Base-by-base conservation (phyloP, 2,888 invertebrate genomes). In the Sphaerophoria taeniata region DNA sequence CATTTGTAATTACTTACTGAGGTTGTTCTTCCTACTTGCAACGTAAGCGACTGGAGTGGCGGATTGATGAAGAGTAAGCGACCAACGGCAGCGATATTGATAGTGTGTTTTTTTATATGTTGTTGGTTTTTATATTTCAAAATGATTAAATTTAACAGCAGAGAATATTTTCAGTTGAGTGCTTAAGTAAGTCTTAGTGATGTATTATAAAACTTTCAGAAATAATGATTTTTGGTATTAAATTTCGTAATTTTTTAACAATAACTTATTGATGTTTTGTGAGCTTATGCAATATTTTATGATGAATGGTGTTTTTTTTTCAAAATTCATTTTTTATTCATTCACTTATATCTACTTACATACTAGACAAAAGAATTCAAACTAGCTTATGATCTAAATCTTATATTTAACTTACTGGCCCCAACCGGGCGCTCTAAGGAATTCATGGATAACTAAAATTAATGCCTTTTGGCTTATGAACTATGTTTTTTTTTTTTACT, bases 1-100 rank as follows among this genome's bases (percentile, higher is more conserved):
- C 72, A 69, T 60, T 72, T 76, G 70, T 81, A 75, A 81, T 81
- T 81, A 81, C 75, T 76, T 58, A 82, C 60, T 65, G 63, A 55
- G 67, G 67, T 73, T 61, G 73, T 72, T 51, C 45, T 16, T 49
- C 12, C 6, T 34, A 34, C n/a, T 56, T 36, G n/a, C 24, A 53
- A 31, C 9, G 24, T 16, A 2, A 14, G 24, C 24, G 12, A 67
- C 7, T 67, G 51, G n/a, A 61, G 36, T 49, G 60, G 16, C 43
- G 43, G 45, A 43, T 58, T n/a, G 24, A 14, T 55, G 36, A 53
- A 47, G 16, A 12, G 31, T 58, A 61, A 63, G 61, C 12, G 12
- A 12, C 33, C 11, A n/a, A n/a, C n/a, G n/a, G n/a, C n/a, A 53
- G 61, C 67, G 60, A 61, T 9, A 31, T 24, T 0, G 24, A 24